A percentile compares a stretch with the other conserved stretches of the same genome.
These are phyloP conservation scores for Drosophila sturtevanti DNA, from an alignment of 1,140 invertebrate species.

Conservation along the genomic window DNA sequence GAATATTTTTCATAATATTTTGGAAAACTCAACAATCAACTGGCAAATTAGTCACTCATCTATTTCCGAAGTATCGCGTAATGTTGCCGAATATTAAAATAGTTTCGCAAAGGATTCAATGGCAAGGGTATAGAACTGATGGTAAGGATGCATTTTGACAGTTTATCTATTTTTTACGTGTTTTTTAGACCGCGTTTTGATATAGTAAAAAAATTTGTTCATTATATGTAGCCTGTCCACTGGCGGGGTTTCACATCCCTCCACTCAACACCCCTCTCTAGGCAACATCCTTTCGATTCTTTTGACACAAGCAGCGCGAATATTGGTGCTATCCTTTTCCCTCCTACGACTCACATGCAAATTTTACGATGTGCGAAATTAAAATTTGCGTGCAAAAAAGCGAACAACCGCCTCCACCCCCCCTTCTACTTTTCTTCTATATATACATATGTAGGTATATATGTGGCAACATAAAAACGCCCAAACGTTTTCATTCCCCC, in stretches of 20 bases:
- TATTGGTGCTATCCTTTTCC: slow-evolving; percentile 7
- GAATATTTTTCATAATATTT: too few relatives aligned
- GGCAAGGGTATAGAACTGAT: neutral
- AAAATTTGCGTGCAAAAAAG: slow-evolving; percentile 58
- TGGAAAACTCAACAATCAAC: too few relatives aligned
- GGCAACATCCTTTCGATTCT: neutral
- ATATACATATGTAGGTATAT: slow-evolving; percentile 1
- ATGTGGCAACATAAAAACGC: slow-evolving; percentile 13
- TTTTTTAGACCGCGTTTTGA: slow-evolving; percentile 31
- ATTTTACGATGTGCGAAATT: slow-evolving; percentile 65
- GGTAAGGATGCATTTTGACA: neutral
- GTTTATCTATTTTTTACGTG: slow-evolving; percentile 38
- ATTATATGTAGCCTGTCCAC: slow-evolving; percentile 49
- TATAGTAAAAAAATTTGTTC: slow-evolving; percentile 41
- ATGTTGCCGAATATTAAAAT: too few relatives aligned
- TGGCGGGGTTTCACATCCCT: neutral
- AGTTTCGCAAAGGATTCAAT: neutral
- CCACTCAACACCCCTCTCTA: slow-evolving; percentile 4
- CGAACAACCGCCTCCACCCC: neutral
- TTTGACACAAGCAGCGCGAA: neutral
- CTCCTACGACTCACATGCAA: slow-evolving; percentile 14
- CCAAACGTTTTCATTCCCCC: slow-evolving; percentile 19
- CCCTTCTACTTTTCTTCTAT: neutral
- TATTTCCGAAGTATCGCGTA: too few relatives aligned
- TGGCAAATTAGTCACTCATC: too few relatives aligned